Evolutionary conservation across 2,113 vertebrate species (phyloP), one percentile per base, ranked within the genome.

Genomic region (Accipiter virgatus): DNA sequence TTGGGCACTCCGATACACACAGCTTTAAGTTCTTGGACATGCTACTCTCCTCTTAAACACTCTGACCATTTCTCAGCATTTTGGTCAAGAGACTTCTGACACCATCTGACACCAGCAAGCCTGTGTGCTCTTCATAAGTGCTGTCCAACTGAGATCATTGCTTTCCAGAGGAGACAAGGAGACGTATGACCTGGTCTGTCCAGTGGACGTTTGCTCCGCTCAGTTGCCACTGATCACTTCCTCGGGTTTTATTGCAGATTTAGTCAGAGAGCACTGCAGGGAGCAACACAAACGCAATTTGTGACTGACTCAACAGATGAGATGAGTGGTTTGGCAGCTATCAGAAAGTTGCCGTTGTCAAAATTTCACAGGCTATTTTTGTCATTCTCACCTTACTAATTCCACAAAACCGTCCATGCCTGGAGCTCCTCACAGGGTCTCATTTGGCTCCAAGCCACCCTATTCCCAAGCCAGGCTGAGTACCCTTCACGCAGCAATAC

Each of bases 151-250:
- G 38, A 84, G 73, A 53, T 38, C 32, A 6, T 43, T 38, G 14
- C 27, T 68, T 48, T 74, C 59, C 36, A 16, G 66, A 75, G 31
- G 56, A 67, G 59, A 55, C 43, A n/a, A 27, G 59, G 71, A 65
- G 59, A 68, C 2, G 1, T 18, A 42, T 26, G 59, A 38, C 20
- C 45, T 66, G n/a, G 3, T 61, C 70, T 27, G n/a, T 72, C 47
- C 6, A 0, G 43, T 1, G 56, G 63, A 67, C 1, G 0, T 47
- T 13, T 61, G 58, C 68, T 73, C 47, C 0, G 0, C 10, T 43
- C 59, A 25, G 42, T 38, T 52, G 40, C 78, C 6, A 8, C 43
- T 27, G 27, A 38, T 65, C 38, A 18, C 53, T 65, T 67, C 42
- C 45, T 58, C 16, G 0, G 53, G 26, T 31, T 73, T 84, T 66